Conservation (phyloP, 2,888 invertebrate species). For the Hecatera dysodea region DNA sequence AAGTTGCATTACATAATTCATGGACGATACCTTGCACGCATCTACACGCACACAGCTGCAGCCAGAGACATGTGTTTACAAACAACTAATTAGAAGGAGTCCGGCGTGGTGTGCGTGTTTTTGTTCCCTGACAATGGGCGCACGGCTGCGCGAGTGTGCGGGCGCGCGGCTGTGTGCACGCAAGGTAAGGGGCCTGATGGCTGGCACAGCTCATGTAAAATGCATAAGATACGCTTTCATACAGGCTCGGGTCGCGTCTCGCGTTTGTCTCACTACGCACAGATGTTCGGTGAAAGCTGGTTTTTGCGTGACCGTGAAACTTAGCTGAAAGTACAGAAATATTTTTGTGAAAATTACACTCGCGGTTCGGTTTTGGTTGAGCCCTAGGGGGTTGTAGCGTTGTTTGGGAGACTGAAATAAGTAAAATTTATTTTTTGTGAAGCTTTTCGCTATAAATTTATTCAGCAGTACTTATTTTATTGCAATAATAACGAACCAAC, state of each 20-base stretch:
- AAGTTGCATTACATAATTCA: slow-evolving; percentile 62
- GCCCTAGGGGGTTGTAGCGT: background rate
- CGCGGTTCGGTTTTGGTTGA: slow-evolving; percentile 19
- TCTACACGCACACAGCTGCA: slow-evolving; percentile 72
- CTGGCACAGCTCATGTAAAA: slow-evolving; percentile 91
- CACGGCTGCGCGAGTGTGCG: slow-evolving; percentile 68
- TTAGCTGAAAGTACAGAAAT: slow-evolving; percentile 67
- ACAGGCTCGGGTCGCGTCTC: slow-evolving; percentile 76
- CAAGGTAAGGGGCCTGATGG: slow-evolving; percentile 71
- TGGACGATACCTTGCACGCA: slow-evolving; percentile 66
- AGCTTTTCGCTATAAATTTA: background rate
- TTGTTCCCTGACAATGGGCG: slow-evolving; percentile 74
- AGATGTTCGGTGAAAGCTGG: slow-evolving; percentile 84
- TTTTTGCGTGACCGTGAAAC: slow-evolving; percentile 82
- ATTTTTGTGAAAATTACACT: slow-evolving; percentile 59
- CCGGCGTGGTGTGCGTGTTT: slow-evolving; percentile 75
- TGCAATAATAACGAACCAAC: background rate
- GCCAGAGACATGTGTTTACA: slow-evolving; percentile 81
- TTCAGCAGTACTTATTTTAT: background rate
- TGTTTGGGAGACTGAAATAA: background rate
- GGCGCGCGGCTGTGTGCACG: slow-evolving; percentile 62
- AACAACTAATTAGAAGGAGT: slow-evolving; percentile 84
- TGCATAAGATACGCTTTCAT: slow-evolving; percentile 91
- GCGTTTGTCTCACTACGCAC: slow-evolving; percentile 84
- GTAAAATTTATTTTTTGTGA: background rate